Conservation (phyloP, 2,888 invertebrate species). For the Elmis aenea region DNA sequence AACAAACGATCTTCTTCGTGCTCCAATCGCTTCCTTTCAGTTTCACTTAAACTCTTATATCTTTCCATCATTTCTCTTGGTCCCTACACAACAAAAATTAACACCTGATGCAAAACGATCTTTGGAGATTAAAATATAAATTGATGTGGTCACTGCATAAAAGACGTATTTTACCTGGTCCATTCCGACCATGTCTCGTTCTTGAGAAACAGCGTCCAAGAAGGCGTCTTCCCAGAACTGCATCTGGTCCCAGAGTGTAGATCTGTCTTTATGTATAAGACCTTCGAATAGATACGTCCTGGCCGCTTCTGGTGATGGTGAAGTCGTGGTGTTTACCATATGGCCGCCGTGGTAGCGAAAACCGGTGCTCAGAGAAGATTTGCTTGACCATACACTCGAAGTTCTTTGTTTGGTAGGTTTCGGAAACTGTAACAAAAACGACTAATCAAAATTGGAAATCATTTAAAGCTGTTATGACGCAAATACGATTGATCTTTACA, state of each 20-base stretch:
- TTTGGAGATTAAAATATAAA: too few species aligned
- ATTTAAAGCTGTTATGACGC: background rate
- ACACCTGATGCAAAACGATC: too few species aligned
- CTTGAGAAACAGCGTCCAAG: slow-evolving; percentile 94
- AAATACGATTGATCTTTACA: too few species aligned
- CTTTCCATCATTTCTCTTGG: slow-evolving; percentile 99
- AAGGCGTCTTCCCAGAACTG: slow-evolving; percentile 99
- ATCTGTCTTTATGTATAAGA: slow-evolving; percentile 73
- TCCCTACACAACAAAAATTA: slow-evolving; percentile 55
- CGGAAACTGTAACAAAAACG: slow-evolving; percentile 54
- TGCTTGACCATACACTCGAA: slow-evolving; percentile 87
- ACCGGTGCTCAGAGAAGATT: slow-evolving; percentile 82
- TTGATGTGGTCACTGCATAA: slow-evolving; percentile 1
- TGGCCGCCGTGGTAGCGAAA: slow-evolving; percentile 84
- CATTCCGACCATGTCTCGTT: slow-evolving; percentile 98
- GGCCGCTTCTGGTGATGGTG: slow-evolving; percentile 86
- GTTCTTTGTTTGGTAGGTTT: slow-evolving; percentile 72
- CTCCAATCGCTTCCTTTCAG: slow-evolving; percentile 89
- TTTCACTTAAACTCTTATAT: slow-evolving; percentile 88
- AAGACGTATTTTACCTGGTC: slow-evolving; percentile 63
- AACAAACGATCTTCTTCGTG: slow-evolving; percentile 96
- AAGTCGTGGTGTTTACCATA: slow-evolving; percentile 76
- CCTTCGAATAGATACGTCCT: slow-evolving; percentile 92
- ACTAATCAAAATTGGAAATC: background rate
- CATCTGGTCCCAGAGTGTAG: slow-evolving; percentile 96